These are phyloP conservation scores for Arothron firmamentum DNA, from an alignment of 2,113 vertebrate species.

Conservation along the genomic window DNA sequence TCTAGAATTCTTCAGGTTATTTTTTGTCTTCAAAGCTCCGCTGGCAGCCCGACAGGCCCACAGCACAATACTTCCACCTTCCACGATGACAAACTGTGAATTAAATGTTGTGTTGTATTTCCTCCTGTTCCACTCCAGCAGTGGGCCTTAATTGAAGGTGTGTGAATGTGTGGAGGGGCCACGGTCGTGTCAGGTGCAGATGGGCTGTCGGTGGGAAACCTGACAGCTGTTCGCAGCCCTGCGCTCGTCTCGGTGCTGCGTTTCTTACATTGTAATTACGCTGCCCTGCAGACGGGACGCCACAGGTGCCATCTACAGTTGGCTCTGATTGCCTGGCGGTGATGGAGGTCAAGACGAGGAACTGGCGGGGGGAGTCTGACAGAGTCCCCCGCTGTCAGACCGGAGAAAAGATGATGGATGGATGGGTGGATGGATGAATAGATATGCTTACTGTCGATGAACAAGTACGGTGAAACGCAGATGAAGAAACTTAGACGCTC, in stretches of 20 bases:
- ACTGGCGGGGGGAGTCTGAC: slow-evolving; percentile 6
- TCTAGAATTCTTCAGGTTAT: too few relatives aligned
- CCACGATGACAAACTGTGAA: too few relatives aligned
- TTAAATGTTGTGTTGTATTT: too few relatives aligned
- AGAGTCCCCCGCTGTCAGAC: slow-evolving; percentile 37
- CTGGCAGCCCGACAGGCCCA: too few relatives aligned
- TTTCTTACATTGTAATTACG: neutral
- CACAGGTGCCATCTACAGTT: slow-evolving; percentile 46
- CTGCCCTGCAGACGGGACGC: slow-evolving; percentile 17
- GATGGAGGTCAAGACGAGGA: slow-evolving; percentile 44
- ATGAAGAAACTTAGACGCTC: too few relatives aligned
- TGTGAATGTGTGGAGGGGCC: neutral
- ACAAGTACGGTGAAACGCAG: slow-evolving; percentile 24
- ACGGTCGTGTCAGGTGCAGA: slow-evolving; percentile 56
- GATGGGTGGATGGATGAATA: slow-evolving; percentile 41
- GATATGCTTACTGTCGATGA: neutral
- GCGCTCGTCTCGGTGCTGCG: slow-evolving; percentile 9
- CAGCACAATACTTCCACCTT: too few relatives aligned
- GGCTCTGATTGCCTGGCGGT: slow-evolving; percentile 39
- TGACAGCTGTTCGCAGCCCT: slow-evolving; percentile 37
- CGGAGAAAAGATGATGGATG: slow-evolving; percentile 28
- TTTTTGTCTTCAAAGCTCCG: too few relatives aligned
- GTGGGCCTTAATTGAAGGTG: too few relatives aligned
- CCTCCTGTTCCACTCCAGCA: too few relatives aligned
- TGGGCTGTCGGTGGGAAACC: slow-evolving; percentile 47